A percentile compares a stretch with the other conserved stretches of the same genome.
phyloP scores from a whole-genome alignment of 2,888 invertebrate species.

The Agrotis clavis region DNA sequence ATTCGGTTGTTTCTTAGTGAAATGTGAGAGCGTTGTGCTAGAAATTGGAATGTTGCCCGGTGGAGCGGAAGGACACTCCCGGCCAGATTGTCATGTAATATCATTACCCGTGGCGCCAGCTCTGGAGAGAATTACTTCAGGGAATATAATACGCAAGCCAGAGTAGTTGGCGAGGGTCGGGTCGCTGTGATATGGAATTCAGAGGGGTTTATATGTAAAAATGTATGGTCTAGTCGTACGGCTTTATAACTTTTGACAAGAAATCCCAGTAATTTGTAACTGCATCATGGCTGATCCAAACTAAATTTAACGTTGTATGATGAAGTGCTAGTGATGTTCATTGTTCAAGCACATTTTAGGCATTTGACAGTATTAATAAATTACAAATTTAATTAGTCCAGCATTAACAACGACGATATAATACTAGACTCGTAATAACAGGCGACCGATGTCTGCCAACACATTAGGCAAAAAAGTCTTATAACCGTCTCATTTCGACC shows the following conservation, averaged over 20 bases:
- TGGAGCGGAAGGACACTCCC: not conserved
- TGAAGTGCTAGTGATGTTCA: not conserved
- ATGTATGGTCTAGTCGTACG: not conserved
- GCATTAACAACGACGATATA: too few relatives aligned
- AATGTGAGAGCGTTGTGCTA: not conserved
- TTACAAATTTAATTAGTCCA: too few relatives aligned
- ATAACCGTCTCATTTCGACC: too few relatives aligned
- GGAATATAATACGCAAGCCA: not conserved
- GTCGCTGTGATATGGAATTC: not conserved
- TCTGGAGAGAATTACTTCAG: conserved; percentile 26
- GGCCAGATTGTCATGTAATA: conserved; percentile 1
- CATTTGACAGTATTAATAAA: too few relatives aligned
- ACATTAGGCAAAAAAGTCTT: too few relatives aligned
- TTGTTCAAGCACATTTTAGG: not conserved
- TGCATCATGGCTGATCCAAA: not conserved
- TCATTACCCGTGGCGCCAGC: not conserved
- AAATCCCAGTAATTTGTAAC: not conserved
- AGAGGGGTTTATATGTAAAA: not conserved
- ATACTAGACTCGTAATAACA: too few relatives aligned
- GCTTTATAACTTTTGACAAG: not conserved
- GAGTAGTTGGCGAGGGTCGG: not conserved
- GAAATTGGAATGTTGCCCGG: conserved; percentile 22
- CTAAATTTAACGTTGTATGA: not conserved
- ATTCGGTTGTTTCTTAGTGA: not conserved
- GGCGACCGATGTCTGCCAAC: too few relatives aligned